Conservation (phyloP, 2,113 vertebrate species). For the Petrocephalus zakoni region DNA sequence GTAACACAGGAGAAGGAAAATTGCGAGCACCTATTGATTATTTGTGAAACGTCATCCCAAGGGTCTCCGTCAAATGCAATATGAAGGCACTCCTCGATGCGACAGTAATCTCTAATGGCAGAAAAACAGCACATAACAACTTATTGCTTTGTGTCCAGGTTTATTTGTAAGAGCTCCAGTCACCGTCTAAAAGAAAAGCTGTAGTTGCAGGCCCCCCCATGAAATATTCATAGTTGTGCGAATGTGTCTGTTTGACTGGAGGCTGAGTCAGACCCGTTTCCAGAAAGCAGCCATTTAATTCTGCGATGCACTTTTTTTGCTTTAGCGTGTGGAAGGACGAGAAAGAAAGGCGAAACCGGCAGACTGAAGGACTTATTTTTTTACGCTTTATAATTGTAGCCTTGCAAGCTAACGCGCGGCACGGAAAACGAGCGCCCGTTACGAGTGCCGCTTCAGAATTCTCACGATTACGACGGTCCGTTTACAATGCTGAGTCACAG, state of each 20-base stretch:
- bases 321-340: neutral
- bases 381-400: neutral
- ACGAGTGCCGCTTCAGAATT: neutral
- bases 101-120: neutral
- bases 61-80: neutral
- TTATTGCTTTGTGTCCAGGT: neutral
- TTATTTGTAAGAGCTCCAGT: neutral
- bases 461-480: neutral
- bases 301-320: neutral
- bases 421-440: neutral
- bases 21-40: neutral
- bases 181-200: neutral
- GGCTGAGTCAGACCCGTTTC: neutral
- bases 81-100: neutral
- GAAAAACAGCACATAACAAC: neutral
- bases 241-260: neutral
- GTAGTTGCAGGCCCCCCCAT: neutral
- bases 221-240: neutral
- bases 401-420: neutral
- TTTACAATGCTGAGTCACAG: slow-evolving; percentile 16
- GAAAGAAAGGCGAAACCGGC: neutral
- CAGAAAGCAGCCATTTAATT: slow-evolving; percentile 6
- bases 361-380: neutral
- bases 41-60: neutral
- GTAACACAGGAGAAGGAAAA: neutral